A percentile compares a stretch with the other conserved stretches of the same genome.
phyloP scores from a whole-genome alignment of 1,140 invertebrate genomes.

The Berghia stephanieae region DNA sequence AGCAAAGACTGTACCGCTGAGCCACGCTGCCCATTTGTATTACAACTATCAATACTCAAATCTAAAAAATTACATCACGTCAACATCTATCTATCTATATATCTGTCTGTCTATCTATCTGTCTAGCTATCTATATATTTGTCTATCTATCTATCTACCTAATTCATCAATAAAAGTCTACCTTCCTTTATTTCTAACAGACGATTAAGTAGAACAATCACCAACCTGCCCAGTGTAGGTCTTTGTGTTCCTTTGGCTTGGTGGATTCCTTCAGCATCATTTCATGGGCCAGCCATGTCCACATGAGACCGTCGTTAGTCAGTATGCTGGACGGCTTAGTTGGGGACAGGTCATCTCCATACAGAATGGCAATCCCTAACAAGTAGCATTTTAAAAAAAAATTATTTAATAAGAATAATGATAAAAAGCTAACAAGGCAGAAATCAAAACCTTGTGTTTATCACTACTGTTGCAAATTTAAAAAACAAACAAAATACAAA shows the following conservation, averaged over 20 bases:
- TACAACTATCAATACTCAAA: no score
- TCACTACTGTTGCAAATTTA: neutral
- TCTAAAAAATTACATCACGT: neutral
- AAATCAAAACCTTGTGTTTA: neutral
- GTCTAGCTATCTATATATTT: no score
- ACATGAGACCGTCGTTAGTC: conserved; percentile 18
- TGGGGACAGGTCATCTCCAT: conserved; percentile 22
- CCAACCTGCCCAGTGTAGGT: neutral
- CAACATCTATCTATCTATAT: neutral
- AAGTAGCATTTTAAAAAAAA: neutral
- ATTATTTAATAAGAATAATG: neutral
- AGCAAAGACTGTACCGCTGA: no score
- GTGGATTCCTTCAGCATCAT: neutral
- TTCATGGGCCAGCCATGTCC: conserved; percentile 23
- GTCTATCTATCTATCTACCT: neutral
- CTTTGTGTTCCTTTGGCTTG: neutral
- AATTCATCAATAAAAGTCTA: neutral
- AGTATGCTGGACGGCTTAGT: neutral
- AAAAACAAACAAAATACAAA: neutral
- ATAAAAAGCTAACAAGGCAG: neutral
- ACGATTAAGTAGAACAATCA: neutral
- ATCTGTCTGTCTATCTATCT: no score
- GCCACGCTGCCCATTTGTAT: no score
- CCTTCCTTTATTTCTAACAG: neutral
- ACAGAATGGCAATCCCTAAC: conserved; percentile 15